Evolutionary conservation across 2,888 invertebrate genomes (phyloP).

Genomic region (Chesias legatella): DNA sequence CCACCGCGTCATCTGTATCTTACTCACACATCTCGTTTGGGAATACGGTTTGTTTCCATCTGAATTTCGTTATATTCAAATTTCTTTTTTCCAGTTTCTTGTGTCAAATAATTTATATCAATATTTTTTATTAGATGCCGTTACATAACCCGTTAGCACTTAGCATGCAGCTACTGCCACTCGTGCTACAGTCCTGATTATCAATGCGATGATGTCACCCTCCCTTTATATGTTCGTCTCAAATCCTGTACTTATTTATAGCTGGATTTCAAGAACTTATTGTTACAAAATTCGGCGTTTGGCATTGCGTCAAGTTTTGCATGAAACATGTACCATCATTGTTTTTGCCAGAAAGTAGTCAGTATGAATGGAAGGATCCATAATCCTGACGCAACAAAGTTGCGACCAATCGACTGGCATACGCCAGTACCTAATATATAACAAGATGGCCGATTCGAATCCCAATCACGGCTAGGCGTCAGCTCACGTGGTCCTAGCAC

Average conservation of each 20-base stretch:
- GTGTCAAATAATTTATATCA: constrained; percentile 9
- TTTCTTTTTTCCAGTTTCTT: neutral
- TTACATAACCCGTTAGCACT: constrained; percentile 28
- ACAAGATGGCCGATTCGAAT: constrained; percentile 70
- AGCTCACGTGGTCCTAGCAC: constrained; percentile 69
- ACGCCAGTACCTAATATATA: constrained; percentile 46
- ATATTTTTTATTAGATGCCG: constrained; percentile 23
- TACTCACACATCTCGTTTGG: constrained; percentile 7
- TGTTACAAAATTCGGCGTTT: constrained; percentile 21
- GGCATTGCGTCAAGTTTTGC: constrained; percentile 18
- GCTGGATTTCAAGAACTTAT: constrained; percentile 20
- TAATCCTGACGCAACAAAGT: constrained; percentile 49
- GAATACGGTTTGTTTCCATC: constrained; percentile 4
- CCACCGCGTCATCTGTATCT: constrained; percentile 9
- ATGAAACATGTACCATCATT: constrained; percentile 13
- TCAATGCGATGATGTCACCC: constrained; percentile 30
- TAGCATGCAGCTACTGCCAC: constrained; percentile 26
- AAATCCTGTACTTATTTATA: constrained; percentile 21
- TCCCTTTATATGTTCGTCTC: constrained; percentile 27
- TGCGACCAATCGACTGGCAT: constrained; percentile 47
- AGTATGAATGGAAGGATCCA: constrained; percentile 48
- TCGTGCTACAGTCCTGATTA: constrained; percentile 30
- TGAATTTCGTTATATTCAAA: neutral
- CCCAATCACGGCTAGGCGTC: constrained; percentile 64
- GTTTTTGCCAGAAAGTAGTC: constrained; percentile 14